Evolutionary conservation across 2,113 vertebrate genomes (phyloP).

Genomic region (Sturnira hondurensis): DNA sequence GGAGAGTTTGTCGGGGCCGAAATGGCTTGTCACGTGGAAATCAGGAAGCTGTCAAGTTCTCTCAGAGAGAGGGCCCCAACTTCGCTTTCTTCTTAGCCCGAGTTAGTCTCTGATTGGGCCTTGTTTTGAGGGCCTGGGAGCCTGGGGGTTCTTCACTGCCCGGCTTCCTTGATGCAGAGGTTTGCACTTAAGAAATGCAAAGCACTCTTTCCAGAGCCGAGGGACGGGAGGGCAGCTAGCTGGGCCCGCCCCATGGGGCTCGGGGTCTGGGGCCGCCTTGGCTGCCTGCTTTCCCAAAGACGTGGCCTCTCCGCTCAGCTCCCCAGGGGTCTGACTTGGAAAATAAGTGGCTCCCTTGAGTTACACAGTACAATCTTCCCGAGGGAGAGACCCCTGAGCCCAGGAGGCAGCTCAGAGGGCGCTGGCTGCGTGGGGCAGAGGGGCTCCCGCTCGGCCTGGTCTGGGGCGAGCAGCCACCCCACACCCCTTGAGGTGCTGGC

Average conservation of each 20-base stretch:
- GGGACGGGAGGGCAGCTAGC: not conserved
- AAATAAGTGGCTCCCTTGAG: not conserved
- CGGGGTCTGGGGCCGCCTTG: not conserved
- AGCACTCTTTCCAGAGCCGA: not conserved
- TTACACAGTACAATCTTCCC: not conserved
- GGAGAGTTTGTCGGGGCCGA: not conserved
- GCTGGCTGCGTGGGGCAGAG: not conserved
- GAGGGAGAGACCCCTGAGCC: not conserved
- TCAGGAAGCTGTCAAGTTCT: not conserved
- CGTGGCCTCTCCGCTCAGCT: not conserved
- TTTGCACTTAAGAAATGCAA: not conserved
- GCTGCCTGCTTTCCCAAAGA: not conserved
- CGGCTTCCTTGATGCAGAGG: not conserved
- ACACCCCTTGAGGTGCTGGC: not conserved
- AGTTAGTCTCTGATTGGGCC: not conserved
- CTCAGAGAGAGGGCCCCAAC: not conserved
- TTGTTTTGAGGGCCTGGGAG: not conserved
- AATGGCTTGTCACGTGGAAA: not conserved
- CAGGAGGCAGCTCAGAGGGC: not conserved
- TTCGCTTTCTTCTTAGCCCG: rapidly evolving
- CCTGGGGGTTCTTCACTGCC: not conserved
- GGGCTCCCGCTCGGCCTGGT: not conserved
- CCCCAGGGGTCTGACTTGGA: not conserved
- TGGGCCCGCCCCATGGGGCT: rapidly evolving
- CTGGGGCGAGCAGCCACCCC: not conserved